Base-by-base conservation (phyloP, 92 coral and sea anemone genomes). In the Porites evermanni region DNA sequence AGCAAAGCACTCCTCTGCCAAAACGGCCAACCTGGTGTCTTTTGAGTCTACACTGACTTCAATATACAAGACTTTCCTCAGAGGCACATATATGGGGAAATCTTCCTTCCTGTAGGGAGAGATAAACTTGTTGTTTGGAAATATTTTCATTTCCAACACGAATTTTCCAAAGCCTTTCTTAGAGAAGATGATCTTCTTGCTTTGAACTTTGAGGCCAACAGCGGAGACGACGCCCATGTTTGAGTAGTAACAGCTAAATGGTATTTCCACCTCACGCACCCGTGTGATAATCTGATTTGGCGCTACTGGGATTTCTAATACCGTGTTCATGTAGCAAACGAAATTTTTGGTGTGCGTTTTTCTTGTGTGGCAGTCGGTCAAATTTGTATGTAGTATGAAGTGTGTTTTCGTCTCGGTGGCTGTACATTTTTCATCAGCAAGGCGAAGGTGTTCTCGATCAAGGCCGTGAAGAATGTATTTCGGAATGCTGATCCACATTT, bases 221-320 rank as follows among this genome's bases (percentile, higher is more conserved):
- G 83, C 82, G 21, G 88, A 85, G 18, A 78, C 88, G 56, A 85
- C 83, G 52, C 88, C 88, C 63, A 23, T 44, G 60, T 85, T 85
- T 14, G 83, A 85, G 67, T 85, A 85, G 20, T 56, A 85, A 67
- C 88, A 85, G 53, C 59, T 53, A 44, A 85, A 85, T 13, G 88
- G 88, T 14, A 85, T 85, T 51, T 67, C 75, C 12, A 85, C 83
- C 44, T 85, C 82, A 19, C 83, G 83, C 47, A 77, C 77, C 2
- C 88, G 88, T 18, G 88, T 85, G 56, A 85, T 76, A 2, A 77
- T 76, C 88, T 85, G 88, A 68, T 53, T 12, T 1, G 11, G 58
- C 21, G 7, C 59, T 7, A 85, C 51, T 14, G 88, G 88, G 53
- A 77, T 85, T 66, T 85, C 83, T 64, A 66, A 68, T 21, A 85